Evolutionary conservation across 2,797 vertebrate genomes (phyloP), one percentile per base, ranked within the genome.

Genomic region (Kryptopterus vitreolus): DNA sequence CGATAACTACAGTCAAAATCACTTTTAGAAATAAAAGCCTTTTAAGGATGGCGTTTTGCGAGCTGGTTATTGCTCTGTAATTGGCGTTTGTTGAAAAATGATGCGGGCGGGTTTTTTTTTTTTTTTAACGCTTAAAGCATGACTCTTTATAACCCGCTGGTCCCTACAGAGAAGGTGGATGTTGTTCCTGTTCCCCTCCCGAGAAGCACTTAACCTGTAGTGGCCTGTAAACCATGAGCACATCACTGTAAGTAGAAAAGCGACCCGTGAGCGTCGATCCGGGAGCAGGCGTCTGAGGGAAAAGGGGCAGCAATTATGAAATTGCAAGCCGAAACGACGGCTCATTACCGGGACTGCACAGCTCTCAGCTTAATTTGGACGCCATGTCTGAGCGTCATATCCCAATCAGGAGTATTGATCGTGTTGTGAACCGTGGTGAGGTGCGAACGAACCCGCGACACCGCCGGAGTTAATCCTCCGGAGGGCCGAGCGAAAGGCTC

Each of bases 241-340:
- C 70, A 55, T 55, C 77, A 71, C 43, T 38, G 33, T 53, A 53
- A 72, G 58, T 33, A 77, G 68, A 29, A 62, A 79, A 77, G 59
- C 29, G 76, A 66, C 26, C n/a, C 18, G 70, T 66, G 61, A 55
- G 8, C 8, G 71, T 76, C 48, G 52, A 68, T 66, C 31, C 4
- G 4, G 18, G 33, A 4, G 10, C 7, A 3, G 26, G 59, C 61
- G 43, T 61, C 2, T 61, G 61, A 82, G 29, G 52, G 26, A 53
- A 63, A 73, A 33, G 61, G 46, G 55, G 29, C 76, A 69, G 81
- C 76, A 78, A 74, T 82, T 82, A 78, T 74, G 38, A 74, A 73
- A 82, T 63, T 53, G 81, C 81, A 59, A 38, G 29, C 53, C 18
- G 53, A 52, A 59, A 78, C 16, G 52, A 13, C 8, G 52, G 70